Percentiles rank a stretch among this genome's conserved stretches.
phyloP scores from a whole-genome alignment of 92 coral and sea anemone genomes.

The Palythoa caribaeorum region DNA sequence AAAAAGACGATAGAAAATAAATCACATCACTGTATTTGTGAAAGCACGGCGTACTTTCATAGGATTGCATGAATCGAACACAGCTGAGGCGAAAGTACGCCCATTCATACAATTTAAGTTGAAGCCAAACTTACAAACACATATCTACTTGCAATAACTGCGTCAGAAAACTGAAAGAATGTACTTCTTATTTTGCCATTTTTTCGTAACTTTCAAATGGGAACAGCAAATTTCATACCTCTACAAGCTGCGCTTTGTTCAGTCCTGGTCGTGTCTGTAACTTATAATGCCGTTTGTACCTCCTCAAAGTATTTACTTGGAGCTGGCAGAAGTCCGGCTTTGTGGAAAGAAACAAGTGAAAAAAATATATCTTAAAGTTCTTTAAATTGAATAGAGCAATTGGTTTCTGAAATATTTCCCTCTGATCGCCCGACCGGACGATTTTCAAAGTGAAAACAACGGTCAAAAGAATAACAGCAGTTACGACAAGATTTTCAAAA shows the following conservation, averaged over 20 bases:
- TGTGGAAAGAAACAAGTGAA: slow-evolving; percentile 4
- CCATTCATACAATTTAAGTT: not conserved
- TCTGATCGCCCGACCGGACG: not conserved
- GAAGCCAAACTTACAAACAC: not conserved
- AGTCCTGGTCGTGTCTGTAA: slow-evolving; percentile 96
- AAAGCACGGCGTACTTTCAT: not conserved
- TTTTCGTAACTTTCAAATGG: not conserved
- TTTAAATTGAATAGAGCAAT: not conserved
- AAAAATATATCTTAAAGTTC: not conserved
- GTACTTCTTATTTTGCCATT: not conserved
- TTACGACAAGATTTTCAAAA: not conserved
- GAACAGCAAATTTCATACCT: slow-evolving; percentile 67
- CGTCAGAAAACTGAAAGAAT: not conserved
- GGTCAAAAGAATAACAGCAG: not conserved
- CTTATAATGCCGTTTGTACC: slow-evolving; percentile 97
- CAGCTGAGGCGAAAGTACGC: slow-evolving; percentile 39
- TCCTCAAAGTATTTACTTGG: slow-evolving; percentile 92
- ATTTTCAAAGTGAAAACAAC: slow-evolving; percentile 6
- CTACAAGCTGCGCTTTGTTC: slow-evolving; percentile 98
- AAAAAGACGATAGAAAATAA: too few species aligned
- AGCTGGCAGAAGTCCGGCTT: slow-evolving; percentile 98
- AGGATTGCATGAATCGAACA: not conserved
- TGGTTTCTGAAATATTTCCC: not conserved
- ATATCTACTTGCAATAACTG: not conserved
- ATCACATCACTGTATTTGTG: too few species aligned